These are phyloP conservation scores for Chelonoidis abingdonii DNA, from an alignment of 2,113 vertebrate species.

Conservation along the genomic window DNA sequence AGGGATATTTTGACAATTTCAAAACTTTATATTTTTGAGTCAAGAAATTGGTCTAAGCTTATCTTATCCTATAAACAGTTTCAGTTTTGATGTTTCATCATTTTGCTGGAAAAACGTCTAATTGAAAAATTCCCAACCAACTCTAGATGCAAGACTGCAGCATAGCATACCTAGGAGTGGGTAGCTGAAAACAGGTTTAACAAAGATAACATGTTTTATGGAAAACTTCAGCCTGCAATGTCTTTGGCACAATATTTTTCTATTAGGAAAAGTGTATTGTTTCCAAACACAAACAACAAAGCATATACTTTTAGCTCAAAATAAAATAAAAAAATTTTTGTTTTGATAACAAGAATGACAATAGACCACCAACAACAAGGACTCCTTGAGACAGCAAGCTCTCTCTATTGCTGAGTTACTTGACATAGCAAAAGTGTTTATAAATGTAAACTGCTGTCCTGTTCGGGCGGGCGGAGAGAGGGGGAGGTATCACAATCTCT, in stretches of 20 bases:
- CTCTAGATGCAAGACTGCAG: neutral
- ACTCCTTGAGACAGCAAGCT: neutral
- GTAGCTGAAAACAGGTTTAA: neutral
- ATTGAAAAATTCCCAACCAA: neutral
- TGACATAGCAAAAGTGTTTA: neutral
- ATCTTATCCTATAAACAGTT: neutral
- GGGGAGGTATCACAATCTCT: neutral
- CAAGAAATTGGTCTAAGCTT: neutral
- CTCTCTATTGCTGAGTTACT: neutral
- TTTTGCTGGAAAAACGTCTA: neutral
- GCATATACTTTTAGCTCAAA: neutral
- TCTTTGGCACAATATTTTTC: neutral
- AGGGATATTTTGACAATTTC: neutral
- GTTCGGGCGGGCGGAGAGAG: neutral
- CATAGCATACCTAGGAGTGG: neutral
- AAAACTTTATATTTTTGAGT: neutral
- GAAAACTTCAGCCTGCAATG: neutral
- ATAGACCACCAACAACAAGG: neutral
- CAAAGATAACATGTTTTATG: neutral
- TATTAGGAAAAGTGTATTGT: neutral
- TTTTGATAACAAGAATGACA: neutral
- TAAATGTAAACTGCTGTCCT: neutral
- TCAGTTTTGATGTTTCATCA: neutral
- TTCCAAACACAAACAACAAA: neutral
- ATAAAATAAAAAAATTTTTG: neutral